Percentiles rank a stretch among this genome's conserved stretches.
phyloP scores from a whole-genome alignment of 2,113 vertebrate species.

The Menura novaehollandiae region DNA sequence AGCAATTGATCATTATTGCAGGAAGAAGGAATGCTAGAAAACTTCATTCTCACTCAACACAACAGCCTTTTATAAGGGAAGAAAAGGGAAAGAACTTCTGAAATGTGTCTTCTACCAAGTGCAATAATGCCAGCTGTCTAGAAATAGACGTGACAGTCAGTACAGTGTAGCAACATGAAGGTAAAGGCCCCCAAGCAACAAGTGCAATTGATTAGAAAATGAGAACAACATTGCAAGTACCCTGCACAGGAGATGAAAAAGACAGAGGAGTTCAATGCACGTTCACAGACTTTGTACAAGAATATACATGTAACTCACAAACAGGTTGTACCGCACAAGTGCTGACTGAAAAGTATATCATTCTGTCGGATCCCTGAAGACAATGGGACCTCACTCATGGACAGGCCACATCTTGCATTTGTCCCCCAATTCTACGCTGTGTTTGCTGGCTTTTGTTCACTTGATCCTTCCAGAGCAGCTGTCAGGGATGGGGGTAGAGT shows the following conservation, averaged over 20 bases:
- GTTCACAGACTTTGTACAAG: constrained; percentile 39
- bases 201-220: constrained; percentile 37
- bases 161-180: background rate
- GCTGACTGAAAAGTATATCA: background rate
- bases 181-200: background rate
- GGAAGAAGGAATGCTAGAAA: background rate
- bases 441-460: background rate
- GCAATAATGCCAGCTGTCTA: background rate
- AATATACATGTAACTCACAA: constrained; percentile 25
- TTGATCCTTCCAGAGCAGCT: background rate
- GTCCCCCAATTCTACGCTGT: fast-evolving
- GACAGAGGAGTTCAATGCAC: constrained; percentile 19
- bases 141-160: background rate
- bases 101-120: background rate
- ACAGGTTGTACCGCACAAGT: constrained; percentile 34
- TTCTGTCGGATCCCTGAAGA: background rate
- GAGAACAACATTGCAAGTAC: background rate
- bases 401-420: background rate
- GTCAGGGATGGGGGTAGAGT: fast-evolving
- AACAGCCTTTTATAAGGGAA: background rate
- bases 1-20: background rate
- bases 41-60: background rate
- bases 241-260: constrained; percentile 18
- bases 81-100: background rate
- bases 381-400: background rate